Evolutionary conservation across 2,797 vertebrate species (phyloP).

Genomic region (Anas capensis): DNA sequence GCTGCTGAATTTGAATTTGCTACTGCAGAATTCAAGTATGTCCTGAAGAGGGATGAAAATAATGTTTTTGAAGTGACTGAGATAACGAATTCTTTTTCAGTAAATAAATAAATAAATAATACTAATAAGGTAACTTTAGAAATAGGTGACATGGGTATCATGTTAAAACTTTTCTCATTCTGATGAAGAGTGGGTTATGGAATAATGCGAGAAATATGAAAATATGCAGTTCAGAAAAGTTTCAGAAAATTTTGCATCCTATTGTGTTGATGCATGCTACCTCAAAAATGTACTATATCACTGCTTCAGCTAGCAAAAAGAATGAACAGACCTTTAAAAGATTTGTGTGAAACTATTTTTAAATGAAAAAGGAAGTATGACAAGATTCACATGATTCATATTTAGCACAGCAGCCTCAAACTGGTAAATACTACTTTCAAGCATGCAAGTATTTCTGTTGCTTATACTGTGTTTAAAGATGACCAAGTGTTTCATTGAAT

Average conservation of each 20-base stretch:
- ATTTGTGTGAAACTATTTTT: conserved; percentile 14
- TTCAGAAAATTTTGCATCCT: neutral
- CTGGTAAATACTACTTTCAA: neutral
- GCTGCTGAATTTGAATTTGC: conserved; percentile 51
- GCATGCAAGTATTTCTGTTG: neutral
- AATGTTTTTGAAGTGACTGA: conserved; percentile 26
- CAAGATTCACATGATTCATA: neutral
- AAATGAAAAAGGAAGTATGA: conserved; percentile 7
- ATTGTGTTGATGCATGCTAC: neutral
- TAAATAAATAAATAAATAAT: neutral
- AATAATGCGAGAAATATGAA: neutral
- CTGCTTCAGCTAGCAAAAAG: neutral
- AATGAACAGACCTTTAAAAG: conserved; percentile 4
- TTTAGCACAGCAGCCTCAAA: neutral
- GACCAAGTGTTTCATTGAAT: neutral
- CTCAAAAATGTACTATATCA: neutral
- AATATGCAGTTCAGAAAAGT: neutral
- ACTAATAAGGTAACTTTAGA: neutral
- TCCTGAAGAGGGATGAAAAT: conserved; percentile 39
- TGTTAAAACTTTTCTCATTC: neutral
- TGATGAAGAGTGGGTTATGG: neutral
- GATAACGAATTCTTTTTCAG: neutral
- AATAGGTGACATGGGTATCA: neutral
- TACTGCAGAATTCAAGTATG: conserved; percentile 19
- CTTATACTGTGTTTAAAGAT: neutral